phyloP scores from a whole-genome alignment of 2,888 invertebrate genomes.

The Notocelia uddmanniana region DNA sequence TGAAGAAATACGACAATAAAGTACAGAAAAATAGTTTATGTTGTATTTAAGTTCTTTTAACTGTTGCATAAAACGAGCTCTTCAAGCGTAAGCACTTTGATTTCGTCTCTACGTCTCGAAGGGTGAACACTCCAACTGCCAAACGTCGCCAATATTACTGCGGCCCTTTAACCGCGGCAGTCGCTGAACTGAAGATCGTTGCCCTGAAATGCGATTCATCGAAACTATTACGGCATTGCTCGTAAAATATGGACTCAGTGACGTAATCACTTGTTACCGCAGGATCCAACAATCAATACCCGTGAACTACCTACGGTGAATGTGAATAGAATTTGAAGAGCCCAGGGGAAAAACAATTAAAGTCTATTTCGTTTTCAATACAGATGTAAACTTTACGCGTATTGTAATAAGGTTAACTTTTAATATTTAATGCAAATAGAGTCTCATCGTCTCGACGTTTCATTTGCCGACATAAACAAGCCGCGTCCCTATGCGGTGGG shows the following conservation, averaged over 20 bases:
- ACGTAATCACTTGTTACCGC: slow-evolving; percentile 23
- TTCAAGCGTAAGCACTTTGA: neutral
- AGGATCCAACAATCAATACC: slow-evolving; percentile 19
- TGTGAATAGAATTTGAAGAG: too few species aligned
- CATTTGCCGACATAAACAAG: neutral
- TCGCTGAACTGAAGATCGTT: slow-evolving; percentile 37
- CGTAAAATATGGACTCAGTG: slow-evolving; percentile 6
- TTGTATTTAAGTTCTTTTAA: too few species aligned
- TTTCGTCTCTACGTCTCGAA: slow-evolving; percentile 17
- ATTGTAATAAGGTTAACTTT: too few species aligned
- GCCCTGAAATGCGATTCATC: slow-evolving; percentile 27
- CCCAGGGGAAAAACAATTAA: too few species aligned
- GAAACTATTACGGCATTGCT: slow-evolving; percentile 8
- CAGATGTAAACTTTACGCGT: too few species aligned
- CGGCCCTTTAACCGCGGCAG: slow-evolving; percentile 30
- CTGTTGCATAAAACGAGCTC: neutral
- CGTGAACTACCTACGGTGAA: slow-evolving; percentile 14
- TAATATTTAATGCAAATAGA: too few species aligned
- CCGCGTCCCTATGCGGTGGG: slow-evolving; percentile 10
- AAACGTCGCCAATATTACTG: slow-evolving; percentile 21
- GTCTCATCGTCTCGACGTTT: too few species aligned
- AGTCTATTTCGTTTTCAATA: too few species aligned
- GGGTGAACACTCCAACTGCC: slow-evolving; percentile 15
- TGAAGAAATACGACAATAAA: too few species aligned
- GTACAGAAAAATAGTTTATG: too few species aligned